A percentile compares a stretch with the other conserved stretches of the same genome.
Evolutionary conservation across 2,797 vertebrate genomes (phyloP).

Genomic region (Arremon aurantiirostris): DNA sequence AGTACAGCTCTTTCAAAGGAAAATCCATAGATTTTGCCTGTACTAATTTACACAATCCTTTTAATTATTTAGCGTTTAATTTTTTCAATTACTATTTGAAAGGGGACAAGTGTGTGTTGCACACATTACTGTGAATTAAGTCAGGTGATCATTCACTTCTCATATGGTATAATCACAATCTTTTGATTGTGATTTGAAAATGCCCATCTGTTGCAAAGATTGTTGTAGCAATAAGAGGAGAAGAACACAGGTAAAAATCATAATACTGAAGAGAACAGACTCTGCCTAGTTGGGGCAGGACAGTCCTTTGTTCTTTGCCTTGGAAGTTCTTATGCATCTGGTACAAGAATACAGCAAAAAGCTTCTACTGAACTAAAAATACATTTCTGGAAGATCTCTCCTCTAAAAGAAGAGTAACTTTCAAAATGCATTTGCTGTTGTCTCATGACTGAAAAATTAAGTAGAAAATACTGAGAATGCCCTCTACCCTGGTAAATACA

Average conservation of each 20-base stretch:
- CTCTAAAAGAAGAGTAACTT: not conserved
- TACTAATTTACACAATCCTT: not conserved
- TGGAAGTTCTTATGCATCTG: not conserved
- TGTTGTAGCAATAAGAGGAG: not conserved
- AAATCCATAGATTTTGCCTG: not conserved
- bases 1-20: constrained; percentile 9
- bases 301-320: not conserved
- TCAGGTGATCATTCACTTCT: not conserved
- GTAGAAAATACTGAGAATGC: not conserved
- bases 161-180: not conserved
- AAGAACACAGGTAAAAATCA: not conserved
- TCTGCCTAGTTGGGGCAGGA: not conserved
- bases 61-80: not conserved
- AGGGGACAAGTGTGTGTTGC: not conserved
- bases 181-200: not conserved
- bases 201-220: not conserved
- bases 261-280: not conserved
- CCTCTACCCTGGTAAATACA: not conserved
- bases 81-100: not conserved
- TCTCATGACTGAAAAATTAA: not conserved
- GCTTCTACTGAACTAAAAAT: not conserved
- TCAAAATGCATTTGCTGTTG: not conserved
- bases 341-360: not conserved
- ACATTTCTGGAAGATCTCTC: not conserved
- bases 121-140: not conserved